Evolutionary conservation across 2,113 vertebrate genomes (phyloP).

Genomic region (Xenopus borealis): DNA sequence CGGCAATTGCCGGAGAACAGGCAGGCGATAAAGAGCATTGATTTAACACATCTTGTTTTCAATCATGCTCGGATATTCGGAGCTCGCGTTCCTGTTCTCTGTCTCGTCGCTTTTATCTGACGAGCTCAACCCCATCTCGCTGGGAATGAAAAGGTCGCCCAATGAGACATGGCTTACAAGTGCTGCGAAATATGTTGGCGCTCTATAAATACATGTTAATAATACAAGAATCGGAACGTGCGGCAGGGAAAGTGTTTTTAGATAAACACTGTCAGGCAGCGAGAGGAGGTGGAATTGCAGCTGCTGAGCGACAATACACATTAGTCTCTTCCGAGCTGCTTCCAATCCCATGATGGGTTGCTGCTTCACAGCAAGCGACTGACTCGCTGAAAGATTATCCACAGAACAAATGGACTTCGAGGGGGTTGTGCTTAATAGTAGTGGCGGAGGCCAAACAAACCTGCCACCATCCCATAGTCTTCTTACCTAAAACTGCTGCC

Average conservation of each 20-base stretch:
- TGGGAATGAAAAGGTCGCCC: slow-evolving; percentile 84
- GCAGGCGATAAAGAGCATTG: slow-evolving; percentile 84
- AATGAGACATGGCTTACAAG: slow-evolving; percentile 85
- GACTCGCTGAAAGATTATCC: too few relatives aligned
- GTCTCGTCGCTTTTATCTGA: slow-evolving; percentile 82
- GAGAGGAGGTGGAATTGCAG: slow-evolving; percentile 77
- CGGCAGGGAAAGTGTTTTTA: slow-evolving; percentile 80
- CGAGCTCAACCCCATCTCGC: slow-evolving; percentile 78
- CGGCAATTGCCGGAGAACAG: slow-evolving; percentile 78
- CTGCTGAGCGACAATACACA: slow-evolving; percentile 80
- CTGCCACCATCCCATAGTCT: too few relatives aligned
- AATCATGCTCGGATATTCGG: slow-evolving; percentile 83
- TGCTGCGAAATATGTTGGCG: too few relatives aligned
- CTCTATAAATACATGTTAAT: too few relatives aligned
- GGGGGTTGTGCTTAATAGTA: too few relatives aligned
- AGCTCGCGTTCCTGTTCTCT: slow-evolving; percentile 79
- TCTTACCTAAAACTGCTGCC: too few relatives aligned
- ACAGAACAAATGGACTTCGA: too few relatives aligned
- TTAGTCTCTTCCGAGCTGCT: slow-evolving; percentile 64
- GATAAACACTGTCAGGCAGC: slow-evolving; percentile 83
- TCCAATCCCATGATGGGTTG: slow-evolving; percentile 65
- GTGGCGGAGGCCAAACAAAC: too few relatives aligned
- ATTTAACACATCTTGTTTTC: slow-evolving; percentile 88
- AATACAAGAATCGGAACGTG: slow-evolving; percentile 79
- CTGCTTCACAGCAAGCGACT: slow-evolving; percentile 62